Conservation (phyloP, 2,113 vertebrate species). For the Hemichromis elongatus region DNA sequence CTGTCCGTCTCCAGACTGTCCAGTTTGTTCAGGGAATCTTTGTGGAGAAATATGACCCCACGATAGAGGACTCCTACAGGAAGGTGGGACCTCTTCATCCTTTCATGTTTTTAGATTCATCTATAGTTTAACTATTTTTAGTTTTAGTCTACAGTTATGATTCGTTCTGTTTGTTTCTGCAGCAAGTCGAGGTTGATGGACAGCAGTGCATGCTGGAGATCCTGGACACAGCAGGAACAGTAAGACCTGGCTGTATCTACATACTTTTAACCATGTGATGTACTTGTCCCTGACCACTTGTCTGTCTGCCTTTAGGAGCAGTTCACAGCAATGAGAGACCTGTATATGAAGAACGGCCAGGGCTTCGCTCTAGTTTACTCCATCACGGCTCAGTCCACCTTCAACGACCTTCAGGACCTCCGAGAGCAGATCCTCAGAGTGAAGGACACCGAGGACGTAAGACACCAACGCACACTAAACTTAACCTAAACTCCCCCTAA, state of each 20-base stretch:
- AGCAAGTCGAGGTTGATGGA: slow-evolving; percentile 70
- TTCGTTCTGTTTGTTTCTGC: not conserved
- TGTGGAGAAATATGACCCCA: slow-evolving; percentile 71
- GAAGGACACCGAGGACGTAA: slow-evolving; percentile 69
- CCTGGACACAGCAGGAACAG: slow-evolving; percentile 64
- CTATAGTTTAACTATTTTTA: not conserved
- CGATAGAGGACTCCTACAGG: slow-evolving; percentile 73
- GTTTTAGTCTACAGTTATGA: not conserved
- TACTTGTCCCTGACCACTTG: not conserved
- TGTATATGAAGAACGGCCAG: slow-evolving; percentile 72
- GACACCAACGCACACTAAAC: not conserved
- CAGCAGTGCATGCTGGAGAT: slow-evolving; percentile 70
- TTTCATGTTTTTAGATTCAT: not conserved
- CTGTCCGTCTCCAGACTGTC: slow-evolving; percentile 47
- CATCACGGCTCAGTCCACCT: slow-evolving; percentile 70
- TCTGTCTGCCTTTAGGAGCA: slow-evolving; percentile 50
- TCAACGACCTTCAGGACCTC: slow-evolving; percentile 69
- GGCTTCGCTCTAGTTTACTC: slow-evolving; percentile 70
- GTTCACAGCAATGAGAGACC: slow-evolving; percentile 69
- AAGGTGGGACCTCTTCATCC: slow-evolving; percentile 46
- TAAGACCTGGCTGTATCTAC: slow-evolving; percentile 23
- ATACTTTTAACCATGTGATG: not conserved
- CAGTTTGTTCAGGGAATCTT: slow-evolving; percentile 73
- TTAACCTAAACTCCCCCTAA: not conserved
- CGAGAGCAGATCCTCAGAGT: slow-evolving; percentile 67